A percentile compares a stretch with the other conserved stretches of the same genome.
phyloP scores from a whole-genome alignment of 2,888 invertebrate species.

The Coremacera marginata region DNA sequence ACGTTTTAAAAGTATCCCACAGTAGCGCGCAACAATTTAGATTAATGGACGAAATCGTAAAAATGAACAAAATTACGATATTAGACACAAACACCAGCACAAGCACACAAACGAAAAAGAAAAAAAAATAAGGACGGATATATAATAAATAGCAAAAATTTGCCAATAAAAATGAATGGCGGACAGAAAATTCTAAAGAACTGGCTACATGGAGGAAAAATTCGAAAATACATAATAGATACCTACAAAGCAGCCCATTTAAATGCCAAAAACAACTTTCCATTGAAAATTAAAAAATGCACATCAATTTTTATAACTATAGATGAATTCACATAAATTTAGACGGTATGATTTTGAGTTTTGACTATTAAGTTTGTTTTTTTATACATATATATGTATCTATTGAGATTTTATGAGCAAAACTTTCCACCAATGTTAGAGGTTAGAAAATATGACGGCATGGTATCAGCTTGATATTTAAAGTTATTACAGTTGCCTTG shows the following conservation, averaged over 20 bases:
- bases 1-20: not conserved
- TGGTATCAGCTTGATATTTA: not conserved
- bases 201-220: not conserved
- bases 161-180: slow-evolving; percentile 20
- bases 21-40: slow-evolving; percentile 25
- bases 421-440: not conserved
- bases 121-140: not conserved
- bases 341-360: not conserved
- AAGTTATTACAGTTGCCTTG: too few species aligned
- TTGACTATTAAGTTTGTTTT: not conserved
- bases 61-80: slow-evolving; percentile 22
- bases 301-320: slow-evolving; percentile 16
- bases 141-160: slow-evolving; percentile 19
- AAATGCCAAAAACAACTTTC: not conserved
- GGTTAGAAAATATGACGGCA: not conserved
- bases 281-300: slow-evolving; percentile 15
- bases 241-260: not conserved
- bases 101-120: not conserved
- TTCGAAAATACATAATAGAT: not conserved
- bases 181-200: not conserved
- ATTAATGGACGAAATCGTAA: slow-evolving; percentile 33
- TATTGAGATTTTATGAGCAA: not conserved
- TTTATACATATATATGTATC: not conserved
- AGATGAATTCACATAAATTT: not conserved
- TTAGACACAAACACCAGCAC: slow-evolving; percentile 3